Evolutionary conservation across 1,140 invertebrate genomes (phyloP).

Genomic region (Dufourea novaeangliae): DNA sequence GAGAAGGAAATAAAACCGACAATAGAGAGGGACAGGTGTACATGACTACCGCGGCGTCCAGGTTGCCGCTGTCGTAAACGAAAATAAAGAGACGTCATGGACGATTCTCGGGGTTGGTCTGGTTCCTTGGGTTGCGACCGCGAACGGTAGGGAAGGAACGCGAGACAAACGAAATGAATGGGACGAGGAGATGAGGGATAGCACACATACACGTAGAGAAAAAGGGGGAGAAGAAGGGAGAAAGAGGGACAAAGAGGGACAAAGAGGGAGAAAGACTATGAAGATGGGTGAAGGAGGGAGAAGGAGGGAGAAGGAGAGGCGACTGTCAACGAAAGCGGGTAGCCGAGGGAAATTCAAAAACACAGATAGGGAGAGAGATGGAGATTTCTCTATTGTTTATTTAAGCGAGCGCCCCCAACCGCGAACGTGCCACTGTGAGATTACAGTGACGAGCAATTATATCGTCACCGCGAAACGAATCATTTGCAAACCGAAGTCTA

Average conservation of each 20-base stretch:
- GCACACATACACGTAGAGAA: no score
- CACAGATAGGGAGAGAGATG: no score
- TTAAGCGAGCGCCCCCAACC: slow-evolving; percentile 24
- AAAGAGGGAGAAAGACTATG: neutral
- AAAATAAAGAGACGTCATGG: slow-evolving; percentile 50
- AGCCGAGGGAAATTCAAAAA: neutral
- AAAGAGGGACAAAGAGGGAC: neutral
- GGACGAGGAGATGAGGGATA: neutral
- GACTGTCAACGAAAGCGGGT: no score
- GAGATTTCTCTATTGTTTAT: slow-evolving; percentile 39
- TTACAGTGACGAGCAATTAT: slow-evolving; percentile 53
- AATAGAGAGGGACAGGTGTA: neutral
- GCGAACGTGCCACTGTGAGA: slow-evolving; percentile 23
- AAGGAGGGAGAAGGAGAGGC: neutral
- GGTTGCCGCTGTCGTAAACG: slow-evolving; percentile 40
- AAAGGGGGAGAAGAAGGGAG: neutral
- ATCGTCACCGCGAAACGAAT: slow-evolving; percentile 49
- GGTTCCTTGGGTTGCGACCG: slow-evolving; percentile 8
- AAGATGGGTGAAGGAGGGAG: no score
- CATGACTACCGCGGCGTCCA: slow-evolving; percentile 10
- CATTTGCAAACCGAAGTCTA: slow-evolving; percentile 51
- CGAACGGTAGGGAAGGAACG: neutral
- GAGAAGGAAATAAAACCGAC: slow-evolving; percentile 20
- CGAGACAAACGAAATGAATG: neutral
- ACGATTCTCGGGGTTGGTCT: slow-evolving; percentile 38